Base-by-base conservation (phyloP, 2,113 vertebrate genomes). In the Pygoscelis adeliae region DNA sequence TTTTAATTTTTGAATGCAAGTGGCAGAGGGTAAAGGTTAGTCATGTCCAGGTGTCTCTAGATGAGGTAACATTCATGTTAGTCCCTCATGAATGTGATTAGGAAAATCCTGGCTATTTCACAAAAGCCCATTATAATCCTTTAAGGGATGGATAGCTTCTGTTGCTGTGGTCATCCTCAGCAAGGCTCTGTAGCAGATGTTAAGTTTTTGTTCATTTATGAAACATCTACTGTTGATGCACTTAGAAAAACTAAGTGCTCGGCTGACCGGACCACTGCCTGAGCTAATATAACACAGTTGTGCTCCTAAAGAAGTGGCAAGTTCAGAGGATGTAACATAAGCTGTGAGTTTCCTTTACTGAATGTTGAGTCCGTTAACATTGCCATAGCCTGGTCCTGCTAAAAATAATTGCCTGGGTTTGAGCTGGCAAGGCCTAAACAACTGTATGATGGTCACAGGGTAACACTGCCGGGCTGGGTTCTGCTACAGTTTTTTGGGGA, bases 401-500 rank as follows among this genome's bases (percentile, higher is more conserved):
- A 27, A 46, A 84, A 67, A 30, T 18, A 38, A 18, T 82, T 82
- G 36, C 6, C 59, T 84, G 18, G 7, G 6, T 89, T 97, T 89
- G 17, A 40, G 16, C 26, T 84, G 17, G 19, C 29, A 47, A 42
- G 22, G 42, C 34, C 83, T 58, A 65, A 82, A 53, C 4, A 56
- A 34, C 34, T 40, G 3, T 50, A 2, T 65, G 46, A 11, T 58
- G 12, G 12, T 80, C 10, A 2, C 67, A 55, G n/a, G 1, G 1
- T 91, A 70, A 62, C 0, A 1, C 38, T 70, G 25, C 2, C 0
- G 0, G 16, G 19, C 23, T 25, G 5, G 6, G 30, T 83, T 19
- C 25, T 49, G 12, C 36, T 52, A 0, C 11, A 62, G 32, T 3
- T 93, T 79, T 53, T 18, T 3, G 10, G 11, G 8, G 2, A 70